A percentile compares a stretch with the other conserved stretches of the same genome.
phyloP scores from a whole-genome alignment of 2,888 invertebrate genomes.

The Sarcophaga rosellei region DNA sequence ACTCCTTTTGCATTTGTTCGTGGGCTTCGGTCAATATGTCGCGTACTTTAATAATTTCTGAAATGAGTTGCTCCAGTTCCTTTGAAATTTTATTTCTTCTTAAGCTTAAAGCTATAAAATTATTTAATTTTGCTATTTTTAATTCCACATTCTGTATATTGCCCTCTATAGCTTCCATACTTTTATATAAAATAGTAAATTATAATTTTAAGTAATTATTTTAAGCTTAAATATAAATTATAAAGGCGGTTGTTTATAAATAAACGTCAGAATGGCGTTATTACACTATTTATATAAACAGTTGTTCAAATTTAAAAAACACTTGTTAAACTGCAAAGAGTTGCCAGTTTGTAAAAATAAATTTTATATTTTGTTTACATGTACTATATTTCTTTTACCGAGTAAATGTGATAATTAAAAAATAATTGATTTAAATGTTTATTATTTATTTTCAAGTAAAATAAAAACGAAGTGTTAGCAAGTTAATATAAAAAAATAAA shows the following conservation, averaged over 20 bases:
- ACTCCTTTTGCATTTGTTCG: constrained; percentile 68
- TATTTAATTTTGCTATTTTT: constrained; percentile 70
- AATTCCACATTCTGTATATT: constrained; percentile 28
- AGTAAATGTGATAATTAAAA: no score
- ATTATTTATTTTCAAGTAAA: no score
- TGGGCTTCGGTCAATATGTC: constrained; percentile 67
- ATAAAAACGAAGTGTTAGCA: no score
- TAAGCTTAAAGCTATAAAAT: constrained; percentile 71
- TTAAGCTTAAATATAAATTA: no score
- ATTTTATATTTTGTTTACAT: not conserved
- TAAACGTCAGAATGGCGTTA: not conserved
- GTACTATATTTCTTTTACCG: no score
- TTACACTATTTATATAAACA: not conserved
- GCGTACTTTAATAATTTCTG: constrained; percentile 64
- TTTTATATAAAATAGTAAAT: not conserved
- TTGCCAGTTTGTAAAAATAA: not conserved
- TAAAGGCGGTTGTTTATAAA: constrained; percentile 5
- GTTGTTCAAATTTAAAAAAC: not conserved
- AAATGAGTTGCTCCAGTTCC: constrained; percentile 59
- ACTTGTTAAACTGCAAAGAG: not conserved
- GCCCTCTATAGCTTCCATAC: constrained; percentile 70
- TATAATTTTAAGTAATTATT: no score
- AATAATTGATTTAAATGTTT: no score
- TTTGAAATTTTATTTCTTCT: constrained; percentile 69
- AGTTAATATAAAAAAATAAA: no score